Base-by-base conservation (phyloP, 2,113 vertebrate genomes). In the Piliocolobus tephrosceles region DNA sequence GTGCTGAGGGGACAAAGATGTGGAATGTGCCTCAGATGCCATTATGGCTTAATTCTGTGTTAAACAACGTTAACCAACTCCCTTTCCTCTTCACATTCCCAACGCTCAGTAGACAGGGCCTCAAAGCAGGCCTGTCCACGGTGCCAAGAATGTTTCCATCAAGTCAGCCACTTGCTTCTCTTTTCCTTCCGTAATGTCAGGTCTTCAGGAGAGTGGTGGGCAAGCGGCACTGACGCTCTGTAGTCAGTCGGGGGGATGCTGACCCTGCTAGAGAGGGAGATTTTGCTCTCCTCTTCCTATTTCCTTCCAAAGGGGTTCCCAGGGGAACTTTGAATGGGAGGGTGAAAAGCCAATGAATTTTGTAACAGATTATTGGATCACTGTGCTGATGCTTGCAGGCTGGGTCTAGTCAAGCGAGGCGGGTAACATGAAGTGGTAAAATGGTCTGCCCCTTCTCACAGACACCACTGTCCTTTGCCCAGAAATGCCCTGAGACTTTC, bases 201-300 rank as follows among this genome's bases (percentile, higher is more conserved):
- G 7, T 80, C 38, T 50, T 6, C 8, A 20, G 10, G 50, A 32
- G 5, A 17, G 10, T 38, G 38, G 40, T n/a, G 35, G 40, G 40
- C 25, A 45, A 12, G 1, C 1, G 8, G n/a, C 6, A 25, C 8
- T 2, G 55, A 18, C 0, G 4, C 38, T 43, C 9, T 70, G 40
- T 30, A n/a, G 4, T 11, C 45, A 45, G 45, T 45, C 14, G 22
- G 2, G 5, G 12, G 30, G 8, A 17, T n/a, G 38, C 20, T 57
- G 2, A 35, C 14, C 38, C 61, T 23, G 4, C 23, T 30, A 40
- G 6, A 27, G 25, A 66, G 47, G 43, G 43, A 80, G 47, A 8
- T 12, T 14, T 50, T 38, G 9, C 27, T 22, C 16, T 58, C 25
- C 18, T 47, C n/a, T 52, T 64, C 35, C 75, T 76, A 45, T 32